Evolutionary conservation across 2,113 vertebrate genomes (phyloP), one percentile per base, ranked within the genome.

Genomic region (Indicator indicator): DNA sequence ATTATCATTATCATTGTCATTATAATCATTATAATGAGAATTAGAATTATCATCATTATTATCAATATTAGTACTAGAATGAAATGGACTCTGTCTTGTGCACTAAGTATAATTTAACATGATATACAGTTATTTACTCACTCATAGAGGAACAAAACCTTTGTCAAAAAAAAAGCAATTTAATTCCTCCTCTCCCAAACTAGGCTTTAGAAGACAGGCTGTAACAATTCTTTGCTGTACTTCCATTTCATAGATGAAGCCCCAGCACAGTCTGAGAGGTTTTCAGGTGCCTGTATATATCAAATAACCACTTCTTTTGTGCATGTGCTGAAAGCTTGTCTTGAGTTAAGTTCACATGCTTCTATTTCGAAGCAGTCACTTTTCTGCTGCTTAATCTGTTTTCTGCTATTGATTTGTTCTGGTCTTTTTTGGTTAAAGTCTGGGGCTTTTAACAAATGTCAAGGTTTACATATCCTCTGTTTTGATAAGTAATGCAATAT

Each of bases 401-500:
- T 96, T 98, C 97, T 97, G 97, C 96, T 97, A 96, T 97, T 94
- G 92, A 98, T 98, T 98, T 97, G 97, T 98, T 98, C 96, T 97
- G 97, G 96, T 97, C 95, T 91, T 95, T 95, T 97, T 90, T 88
- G 55, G 95, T 96, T 97, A 98, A 97, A 97, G 95, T 83, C 79
- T 96, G 92, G 80, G 90, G 97, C 96, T 97, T 97, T 98, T 96
- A 97, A 94, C 85, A 96, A 96, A 98, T 97, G 97, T 97, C 95
- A 98, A 97, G 93, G 97, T 96, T 97, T 97, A 95, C 91, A 96
- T 97, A 96, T 64, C 68, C 87, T 95, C 71, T 98, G 95, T 97
- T 98, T 98, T 97, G 94, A 97, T 98, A 97, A 97, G 95, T 97
- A 98, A 98, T 97, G 97, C 97, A 97, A 97, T 98, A 98, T 97